A percentile compares a stretch with the other conserved stretches of the same genome.
phyloP scores from a whole-genome alignment of 2,797 vertebrate species.

The Poeciliopsis turneri region DNA sequence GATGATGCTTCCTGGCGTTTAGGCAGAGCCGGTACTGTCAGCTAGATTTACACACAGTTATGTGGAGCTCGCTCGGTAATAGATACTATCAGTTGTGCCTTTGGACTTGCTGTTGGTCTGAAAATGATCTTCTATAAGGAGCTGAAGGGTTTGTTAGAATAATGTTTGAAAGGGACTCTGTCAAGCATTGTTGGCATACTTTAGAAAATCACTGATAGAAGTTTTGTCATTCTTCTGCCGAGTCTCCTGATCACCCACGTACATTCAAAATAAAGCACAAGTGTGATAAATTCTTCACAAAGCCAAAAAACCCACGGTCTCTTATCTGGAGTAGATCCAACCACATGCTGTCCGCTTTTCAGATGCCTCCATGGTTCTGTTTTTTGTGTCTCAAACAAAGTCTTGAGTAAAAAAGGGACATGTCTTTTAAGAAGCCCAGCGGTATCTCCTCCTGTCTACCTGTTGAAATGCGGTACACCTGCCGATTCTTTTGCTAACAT shows the following conservation, averaged over 20 bases:
- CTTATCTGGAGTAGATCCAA: constrained; percentile 15
- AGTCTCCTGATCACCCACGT: constrained; percentile 30
- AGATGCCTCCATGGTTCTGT: constrained; percentile 1
- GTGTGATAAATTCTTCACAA: constrained; percentile 34
- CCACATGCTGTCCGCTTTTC: constrained; percentile 24
- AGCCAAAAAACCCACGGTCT: constrained; percentile 34
- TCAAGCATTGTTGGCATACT: constrained; percentile 7
- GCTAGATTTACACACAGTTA: constrained; percentile 28
- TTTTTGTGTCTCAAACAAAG: not conserved
- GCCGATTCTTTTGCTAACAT: not conserved
- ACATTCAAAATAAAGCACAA: constrained; percentile 29
- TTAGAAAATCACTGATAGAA: not conserved
- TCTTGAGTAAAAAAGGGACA: not conserved
- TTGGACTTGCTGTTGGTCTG: not conserved
- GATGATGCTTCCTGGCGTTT: constrained; percentile 32
- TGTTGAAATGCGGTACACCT: constrained; percentile 12
- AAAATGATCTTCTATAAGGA: not conserved
- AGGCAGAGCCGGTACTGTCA: constrained; percentile 16
- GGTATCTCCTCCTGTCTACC: not conserved
- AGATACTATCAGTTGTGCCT: constrained; percentile 6
- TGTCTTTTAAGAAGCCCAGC: constrained; percentile 6
- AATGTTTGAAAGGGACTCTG: constrained; percentile 5
- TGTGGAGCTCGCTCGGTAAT: constrained; percentile 1
- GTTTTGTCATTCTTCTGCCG: constrained; percentile 18
- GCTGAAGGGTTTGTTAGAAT: constrained; percentile 4